phyloP scores from a whole-genome alignment of 2,113 vertebrate species.

The Zeus faber region DNA sequence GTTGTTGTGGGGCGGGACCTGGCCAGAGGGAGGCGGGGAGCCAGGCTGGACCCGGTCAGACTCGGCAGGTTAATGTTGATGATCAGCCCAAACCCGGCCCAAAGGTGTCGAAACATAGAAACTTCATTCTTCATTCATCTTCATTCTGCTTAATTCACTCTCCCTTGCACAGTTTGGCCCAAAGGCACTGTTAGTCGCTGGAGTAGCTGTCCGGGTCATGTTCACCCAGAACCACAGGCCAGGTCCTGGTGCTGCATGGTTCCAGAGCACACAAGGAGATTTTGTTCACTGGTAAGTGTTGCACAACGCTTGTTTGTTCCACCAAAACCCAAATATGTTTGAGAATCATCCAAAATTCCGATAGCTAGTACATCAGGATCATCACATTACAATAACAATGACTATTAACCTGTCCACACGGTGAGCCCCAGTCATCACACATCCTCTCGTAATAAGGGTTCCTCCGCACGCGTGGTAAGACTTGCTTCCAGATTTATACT shows the following conservation, averaged over 20 bases:
- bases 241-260: slow-evolving; percentile 54
- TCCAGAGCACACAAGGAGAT: no score
- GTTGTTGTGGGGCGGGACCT: slow-evolving; percentile 79
- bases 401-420: slow-evolving; percentile 72
- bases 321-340: no score
- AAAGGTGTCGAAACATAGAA: no score
- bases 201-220: slow-evolving; percentile 77
- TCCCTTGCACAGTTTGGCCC: slow-evolving; percentile 50
- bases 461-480: slow-evolving; percentile 86
- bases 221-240: slow-evolving; percentile 84
- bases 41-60: slow-evolving; percentile 81
- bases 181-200: slow-evolving; percentile 78
- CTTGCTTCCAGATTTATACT: slow-evolving; percentile 62
- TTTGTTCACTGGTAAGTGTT: no score
- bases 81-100: no score
- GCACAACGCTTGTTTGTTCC: no score
- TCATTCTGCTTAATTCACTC: no score
- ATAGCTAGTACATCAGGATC: no score
- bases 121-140: no score
- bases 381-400: no score
- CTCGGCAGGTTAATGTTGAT: slow-evolving; percentile 81
- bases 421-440: slow-evolving; percentile 90
- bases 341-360: no score
- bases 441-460: slow-evolving; percentile 75
- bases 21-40: slow-evolving; percentile 68